A percentile compares a stretch with the other conserved stretches of the same genome.
phyloP scores from a whole-genome alignment of 2,113 vertebrate species.

The Neopipo cinnamomea region DNA sequence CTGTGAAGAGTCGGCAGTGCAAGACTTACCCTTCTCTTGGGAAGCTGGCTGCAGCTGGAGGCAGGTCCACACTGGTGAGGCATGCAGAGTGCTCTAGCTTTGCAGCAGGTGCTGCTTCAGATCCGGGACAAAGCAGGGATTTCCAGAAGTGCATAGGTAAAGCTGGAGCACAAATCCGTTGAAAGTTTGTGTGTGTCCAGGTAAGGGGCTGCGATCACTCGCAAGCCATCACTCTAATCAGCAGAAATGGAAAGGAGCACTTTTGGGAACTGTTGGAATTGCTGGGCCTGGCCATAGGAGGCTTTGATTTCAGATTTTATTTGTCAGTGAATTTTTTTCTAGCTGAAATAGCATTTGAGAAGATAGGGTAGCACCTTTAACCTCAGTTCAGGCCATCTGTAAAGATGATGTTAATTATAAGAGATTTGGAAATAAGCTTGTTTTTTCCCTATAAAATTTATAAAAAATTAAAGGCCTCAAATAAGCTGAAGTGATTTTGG shows the following conservation, averaged over 20 bases:
- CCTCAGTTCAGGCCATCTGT: not conserved
- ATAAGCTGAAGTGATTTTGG: not conserved
- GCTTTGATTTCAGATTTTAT: not conserved
- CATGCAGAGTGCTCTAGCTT: not conserved
- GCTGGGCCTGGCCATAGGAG: not conserved
- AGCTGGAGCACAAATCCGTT: not conserved
- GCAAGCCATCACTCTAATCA: not conserved
- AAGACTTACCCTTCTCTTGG: not conserved
- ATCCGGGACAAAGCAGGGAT: not conserved
- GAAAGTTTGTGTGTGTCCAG: not conserved
- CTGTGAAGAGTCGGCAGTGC: not conserved
- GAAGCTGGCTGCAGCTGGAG: not conserved
- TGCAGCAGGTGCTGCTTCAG: not conserved
- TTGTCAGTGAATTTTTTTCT: not conserved
- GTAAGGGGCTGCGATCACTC: not conserved
- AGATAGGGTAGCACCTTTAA: not conserved
- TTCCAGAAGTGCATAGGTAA: not conserved
- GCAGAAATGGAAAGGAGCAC: not conserved
- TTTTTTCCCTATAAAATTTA: not conserved
- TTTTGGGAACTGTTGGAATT: not conserved
- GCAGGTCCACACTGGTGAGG: not conserved
- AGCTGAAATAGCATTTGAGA: not conserved
- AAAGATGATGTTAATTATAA: not conserved
- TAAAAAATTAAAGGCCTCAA: not conserved
- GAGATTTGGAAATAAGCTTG: not conserved